A percentile compares a stretch with the other conserved stretches of the same genome.
phyloP scores from a whole-genome alignment of 2,113 vertebrate species.

The Todiramphus saurophagus region DNA sequence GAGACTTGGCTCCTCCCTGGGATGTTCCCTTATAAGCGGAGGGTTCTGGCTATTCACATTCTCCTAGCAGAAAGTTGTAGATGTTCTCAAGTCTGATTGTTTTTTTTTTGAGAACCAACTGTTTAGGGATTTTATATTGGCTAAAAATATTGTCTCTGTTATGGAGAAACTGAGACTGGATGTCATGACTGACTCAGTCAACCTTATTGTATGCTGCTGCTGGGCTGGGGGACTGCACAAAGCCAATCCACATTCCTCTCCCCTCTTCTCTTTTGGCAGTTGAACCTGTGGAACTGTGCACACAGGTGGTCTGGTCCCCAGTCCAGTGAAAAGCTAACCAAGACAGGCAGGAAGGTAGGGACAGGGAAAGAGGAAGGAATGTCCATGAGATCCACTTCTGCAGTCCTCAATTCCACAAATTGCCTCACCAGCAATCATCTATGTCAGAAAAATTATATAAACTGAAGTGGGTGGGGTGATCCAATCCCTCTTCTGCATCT shows the following conservation, averaged over 20 bases:
- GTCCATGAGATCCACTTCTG: neutral
- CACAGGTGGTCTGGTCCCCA: neutral
- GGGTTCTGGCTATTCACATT: neutral
- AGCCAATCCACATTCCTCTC: neutral
- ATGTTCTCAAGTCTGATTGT: neutral
- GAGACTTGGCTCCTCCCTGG: neutral
- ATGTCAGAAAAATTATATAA: neutral
- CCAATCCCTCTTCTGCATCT: neutral
- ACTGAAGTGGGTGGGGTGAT: neutral
- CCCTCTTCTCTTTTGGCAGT: neutral
- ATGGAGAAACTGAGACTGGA: neutral
- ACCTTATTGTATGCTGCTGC: neutral
- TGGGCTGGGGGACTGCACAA: neutral
- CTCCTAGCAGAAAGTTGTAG: neutral
- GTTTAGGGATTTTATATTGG: neutral
- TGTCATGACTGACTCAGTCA: neutral
- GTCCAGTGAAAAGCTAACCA: neutral
- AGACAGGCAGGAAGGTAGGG: neutral
- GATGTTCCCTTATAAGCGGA: neutral
- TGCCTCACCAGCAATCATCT: neutral
- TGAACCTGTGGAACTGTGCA: neutral
- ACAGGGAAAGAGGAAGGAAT: neutral
- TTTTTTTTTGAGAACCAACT: neutral
- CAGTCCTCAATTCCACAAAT: neutral
- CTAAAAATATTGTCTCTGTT: neutral